Percentiles rank a stretch among this genome's conserved stretches.
These are phyloP conservation scores for Drosophila seclusa DNA, from an alignment of 2,888 invertebrate species.

Conservation along the genomic window DNA sequence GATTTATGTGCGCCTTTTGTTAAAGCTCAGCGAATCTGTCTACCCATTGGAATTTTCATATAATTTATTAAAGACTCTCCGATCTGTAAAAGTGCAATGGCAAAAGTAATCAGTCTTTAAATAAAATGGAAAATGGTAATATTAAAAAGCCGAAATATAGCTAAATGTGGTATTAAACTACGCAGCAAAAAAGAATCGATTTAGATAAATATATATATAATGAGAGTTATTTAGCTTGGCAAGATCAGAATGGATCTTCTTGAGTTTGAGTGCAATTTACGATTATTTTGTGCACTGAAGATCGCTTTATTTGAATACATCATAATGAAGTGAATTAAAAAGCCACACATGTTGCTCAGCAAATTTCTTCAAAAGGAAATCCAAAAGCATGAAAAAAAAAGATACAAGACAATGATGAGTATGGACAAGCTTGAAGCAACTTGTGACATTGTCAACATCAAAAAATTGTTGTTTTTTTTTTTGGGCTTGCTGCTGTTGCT, in stretches of 20 bases:
- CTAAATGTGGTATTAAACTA: too few relatives aligned
- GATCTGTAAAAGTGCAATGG: slow-evolving; percentile 47
- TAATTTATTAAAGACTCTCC: slow-evolving; percentile 56
- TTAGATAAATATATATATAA: neutral
- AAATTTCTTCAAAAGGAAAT: slow-evolving; percentile 48
- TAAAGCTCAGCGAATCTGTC: slow-evolving; percentile 72
- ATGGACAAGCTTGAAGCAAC: slow-evolving; percentile 44
- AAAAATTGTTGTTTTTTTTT: slow-evolving; percentile 22
- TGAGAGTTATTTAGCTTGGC: neutral
- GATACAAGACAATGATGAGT: slow-evolving; percentile 49
- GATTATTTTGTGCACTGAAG: neutral
- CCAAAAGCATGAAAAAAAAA: slow-evolving; percentile 26
- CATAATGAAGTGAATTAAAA: slow-evolving; percentile 74
- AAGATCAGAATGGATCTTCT: neutral
- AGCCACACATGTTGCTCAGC: slow-evolving; percentile 76
- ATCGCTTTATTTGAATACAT: slow-evolving; percentile 55
- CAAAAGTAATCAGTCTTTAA: slow-evolving; percentile 3
- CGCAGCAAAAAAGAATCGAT: too few relatives aligned
- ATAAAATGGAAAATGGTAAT: neutral
- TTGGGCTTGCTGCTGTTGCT: slow-evolving; percentile 14
- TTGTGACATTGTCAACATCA: slow-evolving; percentile 61
- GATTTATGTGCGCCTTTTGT: slow-evolving; percentile 78
- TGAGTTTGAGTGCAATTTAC: neutral
- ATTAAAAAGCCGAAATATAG: neutral
- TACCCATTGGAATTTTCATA: slow-evolving; percentile 64